Conservation (phyloP, 2,797 vertebrate species). For the Numenius phaeopus region DNA sequence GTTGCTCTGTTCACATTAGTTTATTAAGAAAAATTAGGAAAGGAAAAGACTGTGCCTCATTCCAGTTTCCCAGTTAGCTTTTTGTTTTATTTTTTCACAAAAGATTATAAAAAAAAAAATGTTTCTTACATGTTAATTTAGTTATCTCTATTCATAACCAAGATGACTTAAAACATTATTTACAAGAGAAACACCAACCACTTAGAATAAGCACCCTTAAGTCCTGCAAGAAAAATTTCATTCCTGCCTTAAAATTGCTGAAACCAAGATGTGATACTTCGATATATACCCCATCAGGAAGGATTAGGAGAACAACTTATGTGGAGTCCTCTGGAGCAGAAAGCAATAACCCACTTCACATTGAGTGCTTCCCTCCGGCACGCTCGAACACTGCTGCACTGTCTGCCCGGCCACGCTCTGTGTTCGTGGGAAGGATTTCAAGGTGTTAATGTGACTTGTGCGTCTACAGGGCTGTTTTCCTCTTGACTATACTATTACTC, state of each 20-base stretch:
- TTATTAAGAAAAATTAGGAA: neutral
- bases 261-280: neutral
- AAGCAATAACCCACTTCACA: neutral
- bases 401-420: fast-evolving
- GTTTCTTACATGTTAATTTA: neutral
- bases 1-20: neutral
- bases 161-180: neutral
- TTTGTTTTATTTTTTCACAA: too few species aligned
- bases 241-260: neutral
- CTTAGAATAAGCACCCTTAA: neutral
- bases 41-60: neutral
- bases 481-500: neutral
- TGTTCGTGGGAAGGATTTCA: fast-evolving
- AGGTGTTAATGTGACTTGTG: neutral
- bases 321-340: neutral
- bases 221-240: neutral
- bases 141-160: neutral
- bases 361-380: fast-evolving
- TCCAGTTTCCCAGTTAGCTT: neutral
- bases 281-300: fast-evolving
- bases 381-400: fast-evolving
- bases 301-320: neutral
- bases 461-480: neutral
- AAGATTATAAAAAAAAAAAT: too few species aligned
- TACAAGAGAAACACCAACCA: fast-evolving